A percentile compares a stretch with the other conserved stretches of the same genome.
These are phyloP conservation scores for Pelecanus crispus DNA, from an alignment of 2,113 vertebrate species.

Conservation along the genomic window DNA sequence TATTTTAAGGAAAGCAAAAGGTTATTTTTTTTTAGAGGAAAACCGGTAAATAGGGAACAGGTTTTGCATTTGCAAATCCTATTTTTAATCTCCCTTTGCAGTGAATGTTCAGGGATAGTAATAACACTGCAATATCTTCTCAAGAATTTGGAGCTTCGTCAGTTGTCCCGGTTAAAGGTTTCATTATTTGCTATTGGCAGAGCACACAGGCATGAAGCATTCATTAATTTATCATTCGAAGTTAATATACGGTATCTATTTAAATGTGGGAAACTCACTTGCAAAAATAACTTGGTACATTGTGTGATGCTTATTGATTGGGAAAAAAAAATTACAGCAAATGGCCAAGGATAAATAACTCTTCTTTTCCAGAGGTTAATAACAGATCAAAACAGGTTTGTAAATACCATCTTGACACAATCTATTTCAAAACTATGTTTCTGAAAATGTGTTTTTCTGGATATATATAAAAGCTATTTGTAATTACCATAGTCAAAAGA, in stretches of 20 bases:
- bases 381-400: conserved; percentile 1
- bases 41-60: background rate
- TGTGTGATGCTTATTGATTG: conserved; percentile 7
- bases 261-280: conserved; percentile 39
- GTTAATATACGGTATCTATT: conserved; percentile 27
- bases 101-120: conserved; percentile 28
- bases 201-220: conserved; percentile 38
- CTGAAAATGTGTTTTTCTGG: background rate
- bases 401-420: background rate
- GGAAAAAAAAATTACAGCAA: background rate
- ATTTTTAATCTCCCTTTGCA: background rate
- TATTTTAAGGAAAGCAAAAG: background rate
- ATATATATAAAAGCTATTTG: background rate
- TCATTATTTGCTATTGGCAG: conserved; percentile 48
- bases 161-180: conserved; percentile 48
- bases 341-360: background rate
- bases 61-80: conserved; percentile 5
- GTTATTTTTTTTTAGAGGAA: background rate
- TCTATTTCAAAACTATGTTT: background rate
- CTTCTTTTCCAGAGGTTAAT: background rate
- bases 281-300: conserved; percentile 32
- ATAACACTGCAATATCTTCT: conserved; percentile 23
- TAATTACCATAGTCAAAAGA: conserved; percentile 13
- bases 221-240: conserved; percentile 52
- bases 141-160: conserved; percentile 34